Evolutionary conservation across 2,113 vertebrate genomes (phyloP).

Genomic region (Bostrychus sinensis): DNA sequence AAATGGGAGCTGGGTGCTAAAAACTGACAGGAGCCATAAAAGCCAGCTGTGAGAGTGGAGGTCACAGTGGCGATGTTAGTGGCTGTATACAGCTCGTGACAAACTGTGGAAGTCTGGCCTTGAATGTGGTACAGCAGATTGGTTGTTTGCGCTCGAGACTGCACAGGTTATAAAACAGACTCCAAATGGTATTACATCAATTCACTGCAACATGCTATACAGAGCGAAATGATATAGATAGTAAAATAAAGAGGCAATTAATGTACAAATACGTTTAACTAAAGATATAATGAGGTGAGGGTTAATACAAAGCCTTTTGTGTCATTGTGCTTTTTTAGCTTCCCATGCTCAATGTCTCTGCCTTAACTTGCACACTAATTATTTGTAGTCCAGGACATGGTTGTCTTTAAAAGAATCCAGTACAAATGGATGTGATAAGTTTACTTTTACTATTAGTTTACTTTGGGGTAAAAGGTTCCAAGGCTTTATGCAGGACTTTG

Average conservation of each 20-base stretch:
- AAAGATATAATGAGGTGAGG: no score
- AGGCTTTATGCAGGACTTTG: no score
- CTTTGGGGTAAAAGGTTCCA: no score
- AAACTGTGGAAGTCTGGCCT: neutral
- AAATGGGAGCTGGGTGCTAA: neutral
- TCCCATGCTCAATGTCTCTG: no score
- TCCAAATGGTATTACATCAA: neutral
- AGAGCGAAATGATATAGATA: neutral
- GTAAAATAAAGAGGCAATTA: neutral
- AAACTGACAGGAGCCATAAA: slow-evolving; percentile 3
- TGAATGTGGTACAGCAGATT: neutral
- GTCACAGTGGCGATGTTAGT: neutral
- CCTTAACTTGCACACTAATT: no score
- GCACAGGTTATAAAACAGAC: neutral
- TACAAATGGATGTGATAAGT: no score
- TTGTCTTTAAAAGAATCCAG: no score
- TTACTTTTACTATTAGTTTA: no score
- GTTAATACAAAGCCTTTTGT: no score
- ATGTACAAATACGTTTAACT: no score
- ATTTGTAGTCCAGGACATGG: no score
- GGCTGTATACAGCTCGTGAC: neutral
- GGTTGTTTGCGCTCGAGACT: neutral
- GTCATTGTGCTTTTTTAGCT: no score
- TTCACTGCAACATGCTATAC: neutral
- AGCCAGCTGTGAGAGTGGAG: neutral